phyloP scores from a whole-genome alignment of 2,888 invertebrate genomes.

The Pristionchus japonicus region DNA sequence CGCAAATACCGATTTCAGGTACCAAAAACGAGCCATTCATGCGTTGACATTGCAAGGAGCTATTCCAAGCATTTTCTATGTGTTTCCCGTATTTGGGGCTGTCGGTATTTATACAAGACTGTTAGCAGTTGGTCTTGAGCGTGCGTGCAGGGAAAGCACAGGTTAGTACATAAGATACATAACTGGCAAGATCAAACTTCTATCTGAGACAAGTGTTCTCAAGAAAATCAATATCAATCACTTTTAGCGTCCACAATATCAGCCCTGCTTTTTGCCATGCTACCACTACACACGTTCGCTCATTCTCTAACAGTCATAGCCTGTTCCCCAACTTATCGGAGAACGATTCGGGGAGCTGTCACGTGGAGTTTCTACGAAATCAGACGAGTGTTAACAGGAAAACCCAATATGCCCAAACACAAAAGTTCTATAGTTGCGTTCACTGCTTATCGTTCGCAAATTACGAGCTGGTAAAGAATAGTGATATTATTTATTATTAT shows the following conservation, averaged over 20 bases:
- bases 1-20: not conserved
- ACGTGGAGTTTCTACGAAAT: too few species aligned
- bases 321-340: not conserved
- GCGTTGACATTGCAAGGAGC: not conserved
- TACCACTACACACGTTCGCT: not conserved
- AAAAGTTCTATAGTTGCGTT: too few species aligned
- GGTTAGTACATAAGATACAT: too few species aligned
- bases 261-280: not conserved
- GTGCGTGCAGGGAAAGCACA: not conserved
- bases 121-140: not conserved
- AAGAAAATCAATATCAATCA: not conserved
- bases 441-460: not conserved
- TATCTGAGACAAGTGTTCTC: not conserved
- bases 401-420: too few species aligned
- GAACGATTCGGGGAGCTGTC: too few species aligned
- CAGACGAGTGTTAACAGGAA: too few species aligned
- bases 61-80: not conserved
- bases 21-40: not conserved
- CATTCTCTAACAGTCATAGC: not conserved
- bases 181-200: too few species aligned
- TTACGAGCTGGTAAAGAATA: not conserved
- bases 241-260: not conserved
- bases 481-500: not conserved
- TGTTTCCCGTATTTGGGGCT: not conserved
- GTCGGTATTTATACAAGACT: not conserved